Conservation (phyloP, 2,797 vertebrate genomes). For the Pseudochirops corinnae region DNA sequence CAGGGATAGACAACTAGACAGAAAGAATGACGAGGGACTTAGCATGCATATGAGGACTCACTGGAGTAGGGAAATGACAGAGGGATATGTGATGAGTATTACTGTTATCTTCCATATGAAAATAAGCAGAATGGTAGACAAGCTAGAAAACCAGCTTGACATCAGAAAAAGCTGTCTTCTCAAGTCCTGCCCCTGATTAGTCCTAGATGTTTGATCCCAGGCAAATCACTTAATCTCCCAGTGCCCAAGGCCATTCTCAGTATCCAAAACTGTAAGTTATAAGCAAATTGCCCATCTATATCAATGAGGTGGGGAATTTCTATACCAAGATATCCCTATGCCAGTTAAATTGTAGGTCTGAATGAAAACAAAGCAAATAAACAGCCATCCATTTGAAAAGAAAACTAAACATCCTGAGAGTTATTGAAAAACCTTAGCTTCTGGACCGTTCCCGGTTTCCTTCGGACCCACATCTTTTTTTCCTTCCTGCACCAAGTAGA, state of each 20-base stretch:
- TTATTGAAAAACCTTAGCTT: conserved; percentile 11
- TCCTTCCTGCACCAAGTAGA: conserved; percentile 56
- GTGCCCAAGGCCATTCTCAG: not conserved
- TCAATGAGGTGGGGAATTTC: not conserved
- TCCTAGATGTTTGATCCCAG: not conserved
- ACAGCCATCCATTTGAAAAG: not conserved
- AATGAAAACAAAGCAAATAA: not conserved
- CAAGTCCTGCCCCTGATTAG: not conserved
- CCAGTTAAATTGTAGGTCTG: not conserved
- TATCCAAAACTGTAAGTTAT: not conserved
- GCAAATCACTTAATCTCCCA: not conserved
- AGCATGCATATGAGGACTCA: not conserved
- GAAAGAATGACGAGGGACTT: not conserved
- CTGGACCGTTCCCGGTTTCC: not conserved
- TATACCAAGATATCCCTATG: not conserved
- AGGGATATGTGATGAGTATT: not conserved
- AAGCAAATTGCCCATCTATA: not conserved
- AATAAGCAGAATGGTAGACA: not conserved
- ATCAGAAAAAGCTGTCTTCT: not conserved
- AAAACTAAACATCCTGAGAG: conserved; percentile 63
- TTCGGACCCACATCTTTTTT: conserved; percentile 68
- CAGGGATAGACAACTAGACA: not conserved
- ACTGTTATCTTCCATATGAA: not conserved
- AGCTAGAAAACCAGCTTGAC: not conserved
- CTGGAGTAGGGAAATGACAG: not conserved